These are phyloP conservation scores for Seriola dumerili DNA, from an alignment of 2,113 vertebrate genomes.

Conservation along the genomic window DNA sequence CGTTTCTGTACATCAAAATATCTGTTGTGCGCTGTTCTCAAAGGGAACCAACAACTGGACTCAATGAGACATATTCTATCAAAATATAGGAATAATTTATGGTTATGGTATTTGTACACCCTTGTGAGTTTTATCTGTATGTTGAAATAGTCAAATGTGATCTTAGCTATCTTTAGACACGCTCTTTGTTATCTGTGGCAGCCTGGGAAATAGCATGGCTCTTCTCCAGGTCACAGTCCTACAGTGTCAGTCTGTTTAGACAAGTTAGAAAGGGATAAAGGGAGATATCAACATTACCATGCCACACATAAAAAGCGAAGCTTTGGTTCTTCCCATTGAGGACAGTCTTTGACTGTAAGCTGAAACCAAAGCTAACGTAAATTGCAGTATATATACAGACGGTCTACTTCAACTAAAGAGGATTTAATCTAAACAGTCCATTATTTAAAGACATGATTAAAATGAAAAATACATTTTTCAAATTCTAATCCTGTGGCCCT, in stretches of 20 bases:
- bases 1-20: constrained; percentile 36
- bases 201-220: constrained; percentile 25
- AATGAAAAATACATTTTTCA: too few relatives aligned
- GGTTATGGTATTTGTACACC: neutral
- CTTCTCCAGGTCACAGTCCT: constrained; percentile 1
- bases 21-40: neutral
- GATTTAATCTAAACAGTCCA: too few relatives aligned
- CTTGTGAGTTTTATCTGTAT: neutral
- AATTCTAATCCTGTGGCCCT: too few relatives aligned
- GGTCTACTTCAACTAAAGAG: too few relatives aligned
- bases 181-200: constrained; percentile 52
- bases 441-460: too few relatives aligned
- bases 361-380: neutral
- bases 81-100: neutral
- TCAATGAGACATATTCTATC: neutral
- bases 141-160: constrained; percentile 12
- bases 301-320: neutral
- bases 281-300: neutral
- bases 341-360: neutral
- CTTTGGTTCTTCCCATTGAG: neutral
- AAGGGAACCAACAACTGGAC: neutral
- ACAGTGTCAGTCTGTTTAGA: neutral
- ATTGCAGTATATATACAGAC: neutral
- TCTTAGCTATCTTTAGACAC: constrained; percentile 57
- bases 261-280: neutral